Conservation (phyloP, 1,140 invertebrate species). For the Drosophila persimilis region DNA sequence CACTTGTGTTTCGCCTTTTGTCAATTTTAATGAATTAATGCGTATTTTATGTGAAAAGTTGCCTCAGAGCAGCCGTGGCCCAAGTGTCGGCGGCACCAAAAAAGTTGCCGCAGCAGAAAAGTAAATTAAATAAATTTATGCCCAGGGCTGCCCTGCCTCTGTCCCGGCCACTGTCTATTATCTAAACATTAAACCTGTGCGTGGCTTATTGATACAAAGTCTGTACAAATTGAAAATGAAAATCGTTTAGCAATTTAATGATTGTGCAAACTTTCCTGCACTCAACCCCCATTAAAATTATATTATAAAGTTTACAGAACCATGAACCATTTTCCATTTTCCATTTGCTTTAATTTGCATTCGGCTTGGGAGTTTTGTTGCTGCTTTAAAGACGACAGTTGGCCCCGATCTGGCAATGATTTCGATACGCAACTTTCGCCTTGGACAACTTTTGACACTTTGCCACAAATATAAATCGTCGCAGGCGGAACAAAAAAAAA, state of each 20-base stretch:
- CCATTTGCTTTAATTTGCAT: conserved; percentile 55
- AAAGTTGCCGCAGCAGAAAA: conserved; percentile 44
- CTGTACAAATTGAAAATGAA: conserved; percentile 73
- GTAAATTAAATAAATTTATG: conserved; percentile 79
- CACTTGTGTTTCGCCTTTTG: conserved; percentile 71
- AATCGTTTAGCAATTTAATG: conserved; percentile 63
- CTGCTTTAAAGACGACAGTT: conserved; percentile 36
- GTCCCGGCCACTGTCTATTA: conserved; percentile 57
- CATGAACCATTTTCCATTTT: conserved; percentile 14
- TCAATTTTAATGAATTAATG: conserved; percentile 82
- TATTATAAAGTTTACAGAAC: conserved; percentile 71
- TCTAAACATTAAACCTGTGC: conserved; percentile 64
- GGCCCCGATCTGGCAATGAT: not conserved
- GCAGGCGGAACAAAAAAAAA: conserved; percentile 68
- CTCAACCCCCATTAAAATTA: conserved; percentile 64
- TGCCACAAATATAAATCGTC: conserved; percentile 71
- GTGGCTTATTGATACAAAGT: conserved; percentile 67
- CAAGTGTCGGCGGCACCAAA: conserved; percentile 4
- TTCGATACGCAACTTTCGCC: conserved; percentile 22
- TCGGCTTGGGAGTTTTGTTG: not conserved
- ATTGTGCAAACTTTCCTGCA: conserved; percentile 41
- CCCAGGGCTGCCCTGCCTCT: not conserved
- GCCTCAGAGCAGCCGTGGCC: conserved; percentile 22
- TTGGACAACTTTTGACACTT: conserved; percentile 66
- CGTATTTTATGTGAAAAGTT: conserved; percentile 80